Conservation (phyloP, 2,113 vertebrate genomes). For the Mus pahari region DNA sequence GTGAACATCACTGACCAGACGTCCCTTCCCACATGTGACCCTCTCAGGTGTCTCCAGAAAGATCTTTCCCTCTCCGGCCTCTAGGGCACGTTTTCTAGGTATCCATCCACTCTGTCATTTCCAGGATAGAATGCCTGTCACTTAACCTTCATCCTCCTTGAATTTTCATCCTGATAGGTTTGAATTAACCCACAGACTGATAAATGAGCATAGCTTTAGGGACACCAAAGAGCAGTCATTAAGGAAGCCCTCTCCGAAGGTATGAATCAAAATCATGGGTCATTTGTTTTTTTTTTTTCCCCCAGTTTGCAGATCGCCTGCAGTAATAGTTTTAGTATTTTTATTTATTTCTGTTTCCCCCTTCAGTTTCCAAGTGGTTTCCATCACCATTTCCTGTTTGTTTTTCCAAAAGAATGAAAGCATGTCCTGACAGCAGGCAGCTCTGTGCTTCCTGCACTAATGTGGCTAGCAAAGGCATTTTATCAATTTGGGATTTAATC, state of each 20-base stretch:
- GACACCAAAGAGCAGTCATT: slow-evolving; percentile 79
- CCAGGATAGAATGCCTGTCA: slow-evolving; percentile 67
- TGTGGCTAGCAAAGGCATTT: slow-evolving; percentile 47
- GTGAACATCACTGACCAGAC: not conserved
- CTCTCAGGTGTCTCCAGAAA: slow-evolving; percentile 63
- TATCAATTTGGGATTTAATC: slow-evolving; percentile 76
- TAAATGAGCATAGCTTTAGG: slow-evolving; percentile 78
- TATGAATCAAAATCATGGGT: slow-evolving; percentile 79
- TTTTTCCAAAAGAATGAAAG: slow-evolving; percentile 75
- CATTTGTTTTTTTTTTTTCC: slow-evolving; percentile 39
- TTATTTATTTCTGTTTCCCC: slow-evolving; percentile 67
- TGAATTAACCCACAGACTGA: slow-evolving; percentile 82
- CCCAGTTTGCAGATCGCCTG: slow-evolving; percentile 54
- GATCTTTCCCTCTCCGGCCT: slow-evolving; percentile 30
- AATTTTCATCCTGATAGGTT: slow-evolving; percentile 80
- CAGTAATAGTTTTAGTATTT: slow-evolving; percentile 67
- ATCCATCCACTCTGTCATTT: slow-evolving; percentile 70
- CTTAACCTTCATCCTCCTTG: slow-evolving; percentile 84
- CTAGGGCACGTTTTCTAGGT: slow-evolving; percentile 71
- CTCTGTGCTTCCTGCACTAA: slow-evolving; percentile 60
- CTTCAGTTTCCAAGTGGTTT: slow-evolving; percentile 72
- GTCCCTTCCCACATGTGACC: not conserved
- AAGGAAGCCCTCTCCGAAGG: slow-evolving; percentile 78
- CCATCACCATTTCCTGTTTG: slow-evolving; percentile 66
- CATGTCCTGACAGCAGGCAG: slow-evolving; percentile 15